Evolutionary conservation across 2,113 vertebrate species (phyloP).

Genomic region (Brachyhypopomus occidentalis): DNA sequence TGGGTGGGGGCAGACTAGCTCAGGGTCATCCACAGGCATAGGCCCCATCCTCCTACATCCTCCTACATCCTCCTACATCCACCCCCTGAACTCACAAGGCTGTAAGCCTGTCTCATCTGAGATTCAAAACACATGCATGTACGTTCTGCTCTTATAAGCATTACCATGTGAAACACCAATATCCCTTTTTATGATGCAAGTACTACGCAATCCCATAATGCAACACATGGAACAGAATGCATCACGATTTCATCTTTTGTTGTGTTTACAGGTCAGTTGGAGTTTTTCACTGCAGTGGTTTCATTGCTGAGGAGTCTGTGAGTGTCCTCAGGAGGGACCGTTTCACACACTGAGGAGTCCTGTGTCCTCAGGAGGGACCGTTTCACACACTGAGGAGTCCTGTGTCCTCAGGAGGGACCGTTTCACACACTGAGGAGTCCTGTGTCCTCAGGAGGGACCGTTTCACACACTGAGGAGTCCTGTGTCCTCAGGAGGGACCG

Average conservation of each 20-base stretch:
- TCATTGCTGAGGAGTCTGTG: neutral
- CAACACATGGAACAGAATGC: neutral
- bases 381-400: neutral
- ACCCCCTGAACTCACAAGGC: neutral
- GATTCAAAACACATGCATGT: constrained; percentile 19
- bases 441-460: too few species aligned
- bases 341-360: neutral
- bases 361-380: too few species aligned
- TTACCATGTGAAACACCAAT: constrained; percentile 20
- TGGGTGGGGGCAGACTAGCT: constrained; percentile 1
- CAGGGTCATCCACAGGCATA: neutral
- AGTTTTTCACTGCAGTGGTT: constrained; percentile 1
- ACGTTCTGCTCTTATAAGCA: constrained; percentile 13
- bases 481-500: too few species aligned
- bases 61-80: neutral
- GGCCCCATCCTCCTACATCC: too few species aligned
- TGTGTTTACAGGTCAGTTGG: constrained; percentile 12
- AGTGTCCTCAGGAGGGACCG: neutral
- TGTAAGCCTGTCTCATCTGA: constrained; percentile 1
- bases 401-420: neutral
- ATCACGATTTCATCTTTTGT: constrained; percentile 1
- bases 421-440: neutral
- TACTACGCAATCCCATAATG: constrained; percentile 2
- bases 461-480: too few species aligned
- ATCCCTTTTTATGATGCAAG: constrained; percentile 19